Conservation (phyloP, 2,113 vertebrate species). For the Cyanoderma ruficeps region DNA sequence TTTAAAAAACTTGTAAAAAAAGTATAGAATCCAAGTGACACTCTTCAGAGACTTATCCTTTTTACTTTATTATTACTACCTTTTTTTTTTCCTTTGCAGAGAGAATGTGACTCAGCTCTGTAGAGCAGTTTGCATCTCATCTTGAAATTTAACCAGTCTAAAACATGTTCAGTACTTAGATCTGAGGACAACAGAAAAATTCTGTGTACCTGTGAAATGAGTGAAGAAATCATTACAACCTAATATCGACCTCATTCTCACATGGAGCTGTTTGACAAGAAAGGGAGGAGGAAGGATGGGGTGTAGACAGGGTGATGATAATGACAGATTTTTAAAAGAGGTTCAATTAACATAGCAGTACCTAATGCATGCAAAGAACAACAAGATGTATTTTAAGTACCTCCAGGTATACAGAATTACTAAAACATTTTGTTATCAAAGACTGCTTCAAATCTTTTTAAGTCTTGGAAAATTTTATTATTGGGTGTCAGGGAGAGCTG, state of each 20-base stretch:
- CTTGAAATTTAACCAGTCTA: neutral
- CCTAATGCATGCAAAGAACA: neutral
- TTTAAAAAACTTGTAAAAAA: neutral
- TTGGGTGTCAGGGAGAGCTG: neutral
- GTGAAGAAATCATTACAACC: conserved; percentile 21
- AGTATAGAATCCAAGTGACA: neutral
- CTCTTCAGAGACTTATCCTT: neutral
- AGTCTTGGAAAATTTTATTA: neutral
- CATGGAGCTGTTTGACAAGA: conserved; percentile 8
- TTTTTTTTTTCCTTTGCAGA: neutral
- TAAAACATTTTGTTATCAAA: neutral
- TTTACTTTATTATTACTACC: neutral
- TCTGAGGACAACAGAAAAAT: neutral
- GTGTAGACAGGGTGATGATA: neutral
- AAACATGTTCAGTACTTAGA: neutral
- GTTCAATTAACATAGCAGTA: conserved; percentile 2
- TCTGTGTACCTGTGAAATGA: conserved; percentile 20
- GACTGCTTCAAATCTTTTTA: neutral
- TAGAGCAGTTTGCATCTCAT: neutral
- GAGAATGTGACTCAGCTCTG: neutral
- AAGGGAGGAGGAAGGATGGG: neutral
- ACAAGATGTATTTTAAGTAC: neutral
- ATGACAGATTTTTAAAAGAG: neutral
- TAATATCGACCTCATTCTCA: conserved; percentile 15
- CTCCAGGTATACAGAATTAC: neutral